Base-by-base conservation (phyloP, 2,797 vertebrate species). In the Cheirogaleus major region DNA sequence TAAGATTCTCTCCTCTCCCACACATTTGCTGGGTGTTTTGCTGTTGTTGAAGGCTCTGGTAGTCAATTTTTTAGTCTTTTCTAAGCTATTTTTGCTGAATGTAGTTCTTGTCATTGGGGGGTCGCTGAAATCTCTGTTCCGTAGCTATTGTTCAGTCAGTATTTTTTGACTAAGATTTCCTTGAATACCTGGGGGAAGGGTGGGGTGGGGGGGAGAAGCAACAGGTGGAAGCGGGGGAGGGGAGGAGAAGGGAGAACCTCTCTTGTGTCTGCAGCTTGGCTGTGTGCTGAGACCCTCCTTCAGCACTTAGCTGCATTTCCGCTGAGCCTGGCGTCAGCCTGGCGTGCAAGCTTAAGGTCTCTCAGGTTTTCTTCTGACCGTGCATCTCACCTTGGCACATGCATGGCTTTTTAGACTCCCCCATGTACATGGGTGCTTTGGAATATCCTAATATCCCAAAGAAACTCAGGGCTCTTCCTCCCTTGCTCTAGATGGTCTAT, bases 381-480 rank as follows among this genome's bases (percentile, higher is more conserved):
- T 7, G 5, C 27, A 1, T 55, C 45, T 85, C 22, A 35, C 38
- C 10, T 8, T 4, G 38, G 20, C 2, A 7, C 27, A 0, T 14
- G 8, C 45, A 0, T 7, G 27, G 22, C 18, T 27, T 30, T 32
- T 48, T 25, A n/a, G 32, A 23, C 2, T 3, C 18, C 7, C 45
- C 2, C 30, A 1, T 14, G 4, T 52, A 8, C 15, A 0, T 1
- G 11, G 6, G 17, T 35, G 12, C 30, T 72, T 84, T 32, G 0
- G n/a, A 78, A 18, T 45, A 32, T 11, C 43, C 11, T 2, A 5
- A 2, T 20, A 23, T 18, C 32, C 61, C 81, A 4, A 2, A 1
- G 27, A 23, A 23, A 25, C 30, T 12, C 22, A 4, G 22, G 63
- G 9, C 61, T 50, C 3, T 14, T 25, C 11, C 27, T 55, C 23